A percentile compares a stretch with the other conserved stretches of the same genome.
These are phyloP conservation scores for Agelas oroides DNA, from an alignment of 37 sponge, comb jelly and placozoan species.

Conservation along the genomic window DNA sequence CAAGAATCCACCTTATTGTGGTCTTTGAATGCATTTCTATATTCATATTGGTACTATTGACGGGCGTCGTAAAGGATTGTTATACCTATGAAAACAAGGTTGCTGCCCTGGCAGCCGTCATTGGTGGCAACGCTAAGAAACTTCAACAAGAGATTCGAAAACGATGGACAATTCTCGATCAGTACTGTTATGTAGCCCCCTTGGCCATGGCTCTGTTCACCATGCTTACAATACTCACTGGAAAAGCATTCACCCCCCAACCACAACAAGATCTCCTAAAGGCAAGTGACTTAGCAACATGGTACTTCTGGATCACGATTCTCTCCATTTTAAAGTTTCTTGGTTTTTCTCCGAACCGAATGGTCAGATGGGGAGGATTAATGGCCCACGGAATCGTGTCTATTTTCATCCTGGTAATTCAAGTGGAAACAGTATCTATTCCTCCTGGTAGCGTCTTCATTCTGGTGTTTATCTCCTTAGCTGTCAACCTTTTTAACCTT, in stretches of 20 bases:
- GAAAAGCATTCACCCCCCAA: not conserved
- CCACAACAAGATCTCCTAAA: not conserved
- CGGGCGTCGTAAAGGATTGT: not conserved
- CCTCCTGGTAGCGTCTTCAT: not conserved
- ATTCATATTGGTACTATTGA: not conserved
- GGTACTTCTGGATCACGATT: conserved; percentile 23
- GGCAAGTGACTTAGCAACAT: not conserved
- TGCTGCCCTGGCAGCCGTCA: not conserved
- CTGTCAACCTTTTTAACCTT: not conserved
- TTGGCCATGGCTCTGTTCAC: not conserved
- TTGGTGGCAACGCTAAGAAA: conserved; percentile 3
- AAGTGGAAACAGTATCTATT: not conserved
- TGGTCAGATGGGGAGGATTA: not conserved
- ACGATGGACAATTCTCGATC: not conserved
- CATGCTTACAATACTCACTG: not conserved
- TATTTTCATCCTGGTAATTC: not conserved
- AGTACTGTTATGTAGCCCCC: conserved; percentile 3
- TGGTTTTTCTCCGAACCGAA: not conserved
- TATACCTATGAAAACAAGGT: conserved; percentile 8
- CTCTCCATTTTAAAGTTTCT: not conserved
- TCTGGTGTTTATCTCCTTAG: not conserved
- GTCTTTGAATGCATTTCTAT: not conserved
- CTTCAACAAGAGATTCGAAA: not conserved
- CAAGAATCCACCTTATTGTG: not conserved
- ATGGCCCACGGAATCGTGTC: not conserved